Evolutionary conservation across 2,797 vertebrate species (phyloP).

Genomic region (Catharus ustulatus): DNA sequence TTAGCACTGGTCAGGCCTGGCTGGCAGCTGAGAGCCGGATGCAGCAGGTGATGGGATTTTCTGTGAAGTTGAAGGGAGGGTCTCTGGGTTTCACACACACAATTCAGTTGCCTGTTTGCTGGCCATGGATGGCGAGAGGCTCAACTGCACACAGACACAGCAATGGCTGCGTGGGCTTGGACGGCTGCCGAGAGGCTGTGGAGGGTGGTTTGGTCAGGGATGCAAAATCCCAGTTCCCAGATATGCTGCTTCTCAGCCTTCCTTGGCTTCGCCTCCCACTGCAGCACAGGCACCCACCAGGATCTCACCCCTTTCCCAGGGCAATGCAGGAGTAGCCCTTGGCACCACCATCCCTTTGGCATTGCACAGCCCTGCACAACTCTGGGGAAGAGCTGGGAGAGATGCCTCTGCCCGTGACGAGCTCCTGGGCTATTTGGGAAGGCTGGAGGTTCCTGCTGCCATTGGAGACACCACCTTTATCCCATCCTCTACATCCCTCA

Average conservation of each 20-base stretch:
- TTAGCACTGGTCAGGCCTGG: background rate
- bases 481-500: background rate
- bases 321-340: background rate
- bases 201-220: background rate
- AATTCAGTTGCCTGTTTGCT: background rate
- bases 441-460: background rate
- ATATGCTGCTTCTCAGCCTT: background rate
- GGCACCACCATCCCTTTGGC: accelerated
- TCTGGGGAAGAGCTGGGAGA: background rate
- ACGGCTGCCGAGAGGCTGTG: background rate
- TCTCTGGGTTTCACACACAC: background rate
- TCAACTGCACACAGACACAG: background rate
- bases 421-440: background rate
- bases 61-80: background rate
- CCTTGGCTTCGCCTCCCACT: background rate
- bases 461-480: background rate
- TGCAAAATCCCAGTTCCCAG: background rate
- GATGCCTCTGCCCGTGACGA: background rate
- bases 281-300: accelerated
- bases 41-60: background rate
- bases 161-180: accelerated
- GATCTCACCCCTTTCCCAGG: background rate
- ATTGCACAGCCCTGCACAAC: accelerated
- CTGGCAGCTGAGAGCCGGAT: background rate
- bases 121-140: background rate